Evolutionary conservation across 2,888 invertebrate genomes (phyloP).

Genomic region (Dasypolia templi): DNA sequence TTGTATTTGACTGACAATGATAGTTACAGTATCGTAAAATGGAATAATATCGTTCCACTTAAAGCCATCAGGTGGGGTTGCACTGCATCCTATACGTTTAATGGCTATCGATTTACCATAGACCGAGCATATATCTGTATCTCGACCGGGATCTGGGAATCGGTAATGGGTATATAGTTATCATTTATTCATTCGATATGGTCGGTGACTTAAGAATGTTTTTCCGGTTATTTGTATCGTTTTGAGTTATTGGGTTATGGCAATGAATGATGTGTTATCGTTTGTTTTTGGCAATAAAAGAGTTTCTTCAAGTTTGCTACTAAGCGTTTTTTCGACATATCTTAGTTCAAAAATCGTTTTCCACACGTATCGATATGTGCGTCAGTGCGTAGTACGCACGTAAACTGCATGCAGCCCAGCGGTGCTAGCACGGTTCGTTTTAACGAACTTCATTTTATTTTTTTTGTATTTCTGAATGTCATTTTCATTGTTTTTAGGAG

Average conservation of each 20-base stretch:
- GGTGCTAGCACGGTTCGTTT: no score
- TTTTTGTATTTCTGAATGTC: no score
- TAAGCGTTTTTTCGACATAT: neutral
- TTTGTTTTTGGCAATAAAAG: neutral
- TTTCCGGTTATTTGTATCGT: conserved; percentile 20
- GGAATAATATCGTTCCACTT: conserved; percentile 52
- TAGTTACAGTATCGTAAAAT: conserved; percentile 53
- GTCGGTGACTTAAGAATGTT: conserved; percentile 22
- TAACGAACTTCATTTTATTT: no score
- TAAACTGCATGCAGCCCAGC: neutral
- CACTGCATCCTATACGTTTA: conserved; percentile 68
- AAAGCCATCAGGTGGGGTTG: conserved; percentile 55
- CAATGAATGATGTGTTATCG: neutral
- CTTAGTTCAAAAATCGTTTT: neutral
- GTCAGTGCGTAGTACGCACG: no score
- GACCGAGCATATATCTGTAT: conserved; percentile 67
- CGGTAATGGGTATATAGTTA: conserved; percentile 27
- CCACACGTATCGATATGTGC: neutral
- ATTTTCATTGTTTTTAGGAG: no score
- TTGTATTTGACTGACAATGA: conserved; percentile 36
- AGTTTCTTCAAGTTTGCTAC: neutral
- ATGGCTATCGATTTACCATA: conserved; percentile 79
- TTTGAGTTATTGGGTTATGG: neutral
- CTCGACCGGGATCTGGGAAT: conserved; percentile 57
- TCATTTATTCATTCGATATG: conserved; percentile 41